Evolutionary conservation across 2,113 vertebrate species (phyloP).

Genomic region (Sebastes schlegelii): DNA sequence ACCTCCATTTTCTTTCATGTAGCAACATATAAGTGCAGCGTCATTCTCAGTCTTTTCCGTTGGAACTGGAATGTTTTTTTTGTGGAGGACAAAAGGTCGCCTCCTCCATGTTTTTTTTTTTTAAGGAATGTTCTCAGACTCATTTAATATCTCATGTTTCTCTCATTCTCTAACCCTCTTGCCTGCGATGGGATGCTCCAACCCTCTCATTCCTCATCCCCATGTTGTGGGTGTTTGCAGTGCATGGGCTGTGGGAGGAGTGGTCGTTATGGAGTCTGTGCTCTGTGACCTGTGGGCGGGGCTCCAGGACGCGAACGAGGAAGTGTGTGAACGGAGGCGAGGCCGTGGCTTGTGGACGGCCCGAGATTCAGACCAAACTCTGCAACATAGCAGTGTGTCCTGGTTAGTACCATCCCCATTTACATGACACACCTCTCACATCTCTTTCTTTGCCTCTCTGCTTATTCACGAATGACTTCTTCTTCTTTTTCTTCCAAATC

Average conservation of each 20-base stretch:
- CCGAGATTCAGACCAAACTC: conserved; percentile 92
- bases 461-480: conserved; percentile 18
- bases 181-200: conserved; percentile 58
- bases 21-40: conserved; percentile 20
- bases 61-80: conserved; percentile 30
- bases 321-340: conserved; percentile 87
- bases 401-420: conserved; percentile 90
- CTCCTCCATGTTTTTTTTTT: conserved; percentile 11
- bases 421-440: conserved; percentile 46
- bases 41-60: conserved; percentile 46
- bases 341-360: conserved; percentile 88
- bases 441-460: not conserved
- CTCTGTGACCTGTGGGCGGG: conserved; percentile 95
- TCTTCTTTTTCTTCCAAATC: conserved; percentile 16
- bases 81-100: conserved; percentile 40
- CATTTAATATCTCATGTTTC: conserved; percentile 70
- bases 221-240: conserved; percentile 85
- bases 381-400: conserved; percentile 94
- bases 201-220: conserved; percentile 65
- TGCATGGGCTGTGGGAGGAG: conserved; percentile 92
- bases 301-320: conserved; percentile 92
- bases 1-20: conserved; percentile 54
- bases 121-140: conserved; percentile 56
- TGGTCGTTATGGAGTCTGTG: conserved; percentile 97
- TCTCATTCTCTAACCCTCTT: conserved; percentile 67